Evolutionary conservation across 2,888 invertebrate genomes (phyloP).

Genomic region (Caenorhabditis becei): DNA sequence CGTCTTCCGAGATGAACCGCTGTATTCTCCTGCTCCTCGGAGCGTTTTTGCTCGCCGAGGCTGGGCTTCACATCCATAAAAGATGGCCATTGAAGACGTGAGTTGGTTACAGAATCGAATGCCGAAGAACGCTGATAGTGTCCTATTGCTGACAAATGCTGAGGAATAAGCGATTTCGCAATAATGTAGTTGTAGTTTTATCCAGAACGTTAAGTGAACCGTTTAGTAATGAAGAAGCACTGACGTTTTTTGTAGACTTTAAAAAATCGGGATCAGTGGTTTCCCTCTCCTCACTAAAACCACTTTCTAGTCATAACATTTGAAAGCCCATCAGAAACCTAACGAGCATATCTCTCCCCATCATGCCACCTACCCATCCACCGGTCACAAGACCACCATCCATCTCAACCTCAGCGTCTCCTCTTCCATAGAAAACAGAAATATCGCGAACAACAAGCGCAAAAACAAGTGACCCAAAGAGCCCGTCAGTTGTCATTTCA

Average conservation of each 20-base stretch:
- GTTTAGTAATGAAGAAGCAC: no score
- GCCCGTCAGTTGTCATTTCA: conserved; percentile 51
- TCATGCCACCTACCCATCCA: conserved; percentile 30
- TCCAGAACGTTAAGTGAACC: no score
- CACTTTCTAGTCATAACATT: no score
- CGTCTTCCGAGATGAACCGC: conserved; percentile 41
- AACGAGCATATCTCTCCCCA: no score
- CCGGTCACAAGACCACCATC: conserved; percentile 41
- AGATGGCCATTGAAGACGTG: conserved; percentile 39
- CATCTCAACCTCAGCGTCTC: neutral
- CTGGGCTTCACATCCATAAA: conserved; percentile 24
- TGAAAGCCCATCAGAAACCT: no score
- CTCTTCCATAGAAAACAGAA: conserved; percentile 1
- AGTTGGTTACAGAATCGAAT: conserved; percentile 3
- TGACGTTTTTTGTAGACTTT: no score
- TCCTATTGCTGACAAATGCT: no score
- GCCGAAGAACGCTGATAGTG: no score
- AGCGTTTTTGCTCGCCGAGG: conserved; percentile 44
- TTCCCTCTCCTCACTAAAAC: no score
- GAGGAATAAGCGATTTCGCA: no score
- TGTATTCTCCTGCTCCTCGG: conserved; percentile 54
- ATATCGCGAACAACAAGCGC: conserved; percentile 39
- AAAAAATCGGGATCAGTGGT: no score
- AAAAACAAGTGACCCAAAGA: conserved; percentile 42
- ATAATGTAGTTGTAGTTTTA: no score